phyloP scores from a whole-genome alignment of 2,113 vertebrate genomes.

The Ondatra zibethicus region DNA sequence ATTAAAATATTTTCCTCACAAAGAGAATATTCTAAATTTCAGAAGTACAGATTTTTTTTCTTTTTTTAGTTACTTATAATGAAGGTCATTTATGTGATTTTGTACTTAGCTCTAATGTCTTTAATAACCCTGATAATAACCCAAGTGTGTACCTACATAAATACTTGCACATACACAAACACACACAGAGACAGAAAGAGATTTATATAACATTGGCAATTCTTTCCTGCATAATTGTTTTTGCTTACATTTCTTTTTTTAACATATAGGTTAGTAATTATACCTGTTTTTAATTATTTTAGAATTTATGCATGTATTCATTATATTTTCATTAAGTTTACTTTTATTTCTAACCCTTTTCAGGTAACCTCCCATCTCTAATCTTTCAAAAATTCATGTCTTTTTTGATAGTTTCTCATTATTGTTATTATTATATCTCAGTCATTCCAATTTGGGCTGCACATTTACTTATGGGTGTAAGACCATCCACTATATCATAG shows the following conservation, averaged over 20 bases:
- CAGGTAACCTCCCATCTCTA: neutral
- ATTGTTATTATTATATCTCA: neutral
- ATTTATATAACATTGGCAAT: neutral
- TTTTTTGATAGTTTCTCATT: neutral
- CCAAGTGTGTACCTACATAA: too few relatives aligned
- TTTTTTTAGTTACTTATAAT: neutral
- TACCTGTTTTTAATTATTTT: neutral
- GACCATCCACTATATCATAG: too few relatives aligned
- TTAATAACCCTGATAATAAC: neutral
- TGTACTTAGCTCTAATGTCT: neutral
- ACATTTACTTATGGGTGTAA: neutral
- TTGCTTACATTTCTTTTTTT: neutral
- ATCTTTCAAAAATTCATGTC: neutral
- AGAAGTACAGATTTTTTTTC: neutral
- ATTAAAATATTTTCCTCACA: neutral
- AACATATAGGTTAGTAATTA: neutral
- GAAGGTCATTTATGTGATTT: neutral
- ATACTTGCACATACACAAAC: neutral
- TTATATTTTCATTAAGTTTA: too few relatives aligned
- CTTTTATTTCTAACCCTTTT: neutral
- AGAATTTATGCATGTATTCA: neutral
- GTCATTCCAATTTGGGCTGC: neutral
- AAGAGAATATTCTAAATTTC: neutral
- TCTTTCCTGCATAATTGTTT: too few relatives aligned
- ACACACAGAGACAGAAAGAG: neutral